Conservation (phyloP, 2,888 invertebrate species). For the Diadegma fenestrale region DNA sequence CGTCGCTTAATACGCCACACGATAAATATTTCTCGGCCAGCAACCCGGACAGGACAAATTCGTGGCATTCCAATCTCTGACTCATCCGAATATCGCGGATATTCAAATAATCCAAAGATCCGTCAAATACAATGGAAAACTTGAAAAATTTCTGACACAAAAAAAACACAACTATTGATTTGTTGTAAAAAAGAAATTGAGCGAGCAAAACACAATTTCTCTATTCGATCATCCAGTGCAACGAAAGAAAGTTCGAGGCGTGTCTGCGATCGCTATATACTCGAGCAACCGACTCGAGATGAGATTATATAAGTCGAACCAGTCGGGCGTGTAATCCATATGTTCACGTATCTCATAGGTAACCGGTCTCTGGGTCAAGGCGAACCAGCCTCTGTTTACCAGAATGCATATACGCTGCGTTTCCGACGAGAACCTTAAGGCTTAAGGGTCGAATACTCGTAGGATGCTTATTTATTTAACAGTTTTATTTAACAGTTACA, state of each 20-base stretch:
- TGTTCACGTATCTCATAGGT: slow-evolving; percentile 72
- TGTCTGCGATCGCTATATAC: background rate
- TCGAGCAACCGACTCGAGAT: slow-evolving; percentile 32
- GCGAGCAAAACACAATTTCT: slow-evolving; percentile 4
- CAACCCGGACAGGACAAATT: slow-evolving; percentile 28
- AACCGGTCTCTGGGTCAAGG: slow-evolving; percentile 81
- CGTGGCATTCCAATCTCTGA: slow-evolving; percentile 42
- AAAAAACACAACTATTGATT: background rate
- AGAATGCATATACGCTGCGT: slow-evolving; percentile 60
- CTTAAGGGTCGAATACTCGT: slow-evolving; percentile 60
- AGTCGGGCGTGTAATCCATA: slow-evolving; percentile 74
- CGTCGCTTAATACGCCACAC: background rate
- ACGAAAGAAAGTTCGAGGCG: slow-evolving; percentile 32
- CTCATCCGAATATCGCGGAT: background rate
- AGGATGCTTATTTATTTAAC: background rate
- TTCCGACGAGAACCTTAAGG: slow-evolving; percentile 69
- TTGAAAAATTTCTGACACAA: background rate
- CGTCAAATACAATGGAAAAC: background rate
- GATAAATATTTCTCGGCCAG: background rate
- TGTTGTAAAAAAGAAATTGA: background rate
- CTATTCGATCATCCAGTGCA: background rate
- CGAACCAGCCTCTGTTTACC: slow-evolving; percentile 71
- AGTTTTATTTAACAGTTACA: background rate
- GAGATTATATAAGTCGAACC: slow-evolving; percentile 68
- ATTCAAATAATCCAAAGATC: background rate